These are phyloP conservation scores for Trichomalopsis sarcophagae DNA, from an alignment of 1,140 invertebrate genomes.

Conservation along the genomic window DNA sequence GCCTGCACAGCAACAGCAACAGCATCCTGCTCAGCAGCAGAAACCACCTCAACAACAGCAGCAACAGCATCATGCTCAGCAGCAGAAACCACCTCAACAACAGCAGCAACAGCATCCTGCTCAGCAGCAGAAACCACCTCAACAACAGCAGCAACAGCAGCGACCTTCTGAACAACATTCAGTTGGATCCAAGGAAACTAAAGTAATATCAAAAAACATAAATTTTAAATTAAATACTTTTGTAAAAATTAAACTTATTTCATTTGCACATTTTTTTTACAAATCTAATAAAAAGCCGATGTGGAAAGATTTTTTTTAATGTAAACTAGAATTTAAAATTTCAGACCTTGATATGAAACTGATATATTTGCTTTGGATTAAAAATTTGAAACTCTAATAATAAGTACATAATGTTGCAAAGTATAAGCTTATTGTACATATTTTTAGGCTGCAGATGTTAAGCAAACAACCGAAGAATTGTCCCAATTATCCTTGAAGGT, in stretches of 20 bases:
- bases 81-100: not conserved
- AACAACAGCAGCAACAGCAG: slow-evolving; percentile 38
- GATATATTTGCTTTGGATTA: not conserved
- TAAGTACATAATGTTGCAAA: not conserved
- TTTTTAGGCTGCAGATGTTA: not conserved
- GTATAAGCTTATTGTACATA: not conserved
- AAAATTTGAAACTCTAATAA: not conserved
- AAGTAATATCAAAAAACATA: not conserved
- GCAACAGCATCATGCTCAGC: not conserved
- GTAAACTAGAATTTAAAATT: not conserved
- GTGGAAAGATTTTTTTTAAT: not conserved
- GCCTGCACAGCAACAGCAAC: not conserved
- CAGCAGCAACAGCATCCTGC: not conserved
- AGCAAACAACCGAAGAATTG: not conserved
- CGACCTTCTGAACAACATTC: slow-evolving; percentile 44
- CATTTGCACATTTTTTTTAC: not conserved
- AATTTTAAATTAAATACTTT: not conserved
- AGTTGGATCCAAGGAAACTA: not conserved
- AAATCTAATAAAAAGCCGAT: too few species aligned
- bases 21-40: not conserved
- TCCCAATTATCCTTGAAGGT: not conserved
- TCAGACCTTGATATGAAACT: not conserved
- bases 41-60: not conserved
- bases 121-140: not conserved
- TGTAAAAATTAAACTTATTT: not conserved